These are phyloP conservation scores for Clinocottus analis DNA, from an alignment of 2,113 vertebrate species.

Conservation along the genomic window DNA sequence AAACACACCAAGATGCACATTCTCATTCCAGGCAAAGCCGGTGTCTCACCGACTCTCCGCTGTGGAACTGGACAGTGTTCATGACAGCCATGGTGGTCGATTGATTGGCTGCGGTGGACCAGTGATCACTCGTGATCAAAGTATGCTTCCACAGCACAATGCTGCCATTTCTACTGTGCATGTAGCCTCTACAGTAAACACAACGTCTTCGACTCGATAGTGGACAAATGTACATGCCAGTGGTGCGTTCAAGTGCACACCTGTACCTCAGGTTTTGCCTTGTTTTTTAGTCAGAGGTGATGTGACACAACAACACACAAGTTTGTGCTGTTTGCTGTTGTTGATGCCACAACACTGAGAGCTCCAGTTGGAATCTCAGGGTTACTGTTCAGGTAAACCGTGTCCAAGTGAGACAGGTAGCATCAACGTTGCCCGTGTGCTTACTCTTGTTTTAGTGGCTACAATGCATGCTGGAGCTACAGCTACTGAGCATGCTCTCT, in stretches of 20 bases:
- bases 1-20: background rate
- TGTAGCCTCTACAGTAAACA: slow-evolving; percentile 61
- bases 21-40: slow-evolving; percentile 20
- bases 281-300: background rate
- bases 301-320: background rate
- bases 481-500: slow-evolving; percentile 67
- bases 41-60: slow-evolving; percentile 22
- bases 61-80: background rate
- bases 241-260: background rate
- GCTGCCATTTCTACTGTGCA: slow-evolving; percentile 23
- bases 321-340: slow-evolving; percentile 1
- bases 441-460: slow-evolving; percentile 60
- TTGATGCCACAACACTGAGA: background rate
- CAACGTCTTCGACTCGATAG: background rate
- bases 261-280: slow-evolving; percentile 8
- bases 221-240: background rate
- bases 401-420: slow-evolving; percentile 15
- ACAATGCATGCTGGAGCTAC: slow-evolving; percentile 53
- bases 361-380: background rate
- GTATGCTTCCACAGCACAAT: slow-evolving; percentile 17
- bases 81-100: background rate
- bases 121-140: slow-evolving; percentile 64
- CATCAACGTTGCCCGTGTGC: slow-evolving; percentile 14
- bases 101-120: slow-evolving; percentile 22
- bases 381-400: background rate